Evolutionary conservation across 1,140 invertebrate species (phyloP).

Genomic region (Philopotamus ludificatus): DNA sequence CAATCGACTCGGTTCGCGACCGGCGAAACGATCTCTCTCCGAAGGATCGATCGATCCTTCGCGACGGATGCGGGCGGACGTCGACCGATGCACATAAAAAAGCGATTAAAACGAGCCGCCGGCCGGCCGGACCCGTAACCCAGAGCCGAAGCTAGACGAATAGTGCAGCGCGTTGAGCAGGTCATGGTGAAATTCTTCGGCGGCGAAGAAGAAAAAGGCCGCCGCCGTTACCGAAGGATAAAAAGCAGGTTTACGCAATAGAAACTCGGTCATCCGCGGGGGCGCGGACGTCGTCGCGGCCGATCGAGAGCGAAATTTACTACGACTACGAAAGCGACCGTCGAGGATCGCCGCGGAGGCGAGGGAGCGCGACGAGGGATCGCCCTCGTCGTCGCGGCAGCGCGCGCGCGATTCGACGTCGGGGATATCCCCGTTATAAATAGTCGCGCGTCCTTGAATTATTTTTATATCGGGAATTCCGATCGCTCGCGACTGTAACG

Average conservation of each 20-base stretch:
- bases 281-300: background rate
- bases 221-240: too few relatives aligned
- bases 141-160: background rate
- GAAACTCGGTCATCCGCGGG: background rate
- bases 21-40: background rate
- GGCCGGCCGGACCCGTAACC: conserved; percentile 24
- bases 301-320: background rate
- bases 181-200: conserved; percentile 11
- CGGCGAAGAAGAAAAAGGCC: background rate
- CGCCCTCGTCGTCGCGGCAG: background rate
- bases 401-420: background rate
- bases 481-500: background rate
- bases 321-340: background rate
- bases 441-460: background rate
- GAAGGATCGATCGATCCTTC: background rate
- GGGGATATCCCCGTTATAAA: too few relatives aligned
- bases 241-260: too few relatives aligned
- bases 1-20: background rate
- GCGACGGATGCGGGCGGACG: background rate
- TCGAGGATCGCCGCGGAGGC: background rate
- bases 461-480: background rate
- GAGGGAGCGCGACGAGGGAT: background rate
- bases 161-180: conserved; percentile 15
- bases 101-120: conserved; percentile 12
- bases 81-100: conserved; percentile 11